phyloP scores from a whole-genome alignment of 2,888 invertebrate genomes.

The Teinopalpus imperialis region DNA sequence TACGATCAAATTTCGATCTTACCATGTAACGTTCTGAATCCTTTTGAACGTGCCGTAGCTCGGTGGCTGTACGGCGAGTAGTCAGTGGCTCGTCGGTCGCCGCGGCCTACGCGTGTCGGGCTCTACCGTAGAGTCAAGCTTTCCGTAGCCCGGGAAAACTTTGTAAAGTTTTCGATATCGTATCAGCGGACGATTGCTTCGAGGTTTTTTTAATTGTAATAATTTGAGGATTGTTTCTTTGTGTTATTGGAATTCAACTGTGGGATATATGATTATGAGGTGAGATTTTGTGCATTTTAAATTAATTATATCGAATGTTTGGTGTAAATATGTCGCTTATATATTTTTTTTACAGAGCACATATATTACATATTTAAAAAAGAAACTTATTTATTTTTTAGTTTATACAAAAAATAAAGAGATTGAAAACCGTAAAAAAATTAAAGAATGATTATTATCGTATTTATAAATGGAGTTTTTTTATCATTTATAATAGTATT shows the following conservation, averaged over 20 bases:
- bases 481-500: too few species aligned
- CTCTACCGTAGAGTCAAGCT: constrained; percentile 1
- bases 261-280: constrained; percentile 6
- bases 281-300: constrained; percentile 5
- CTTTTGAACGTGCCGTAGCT: constrained; percentile 52
- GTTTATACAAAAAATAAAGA: too few species aligned
- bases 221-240: constrained; percentile 16
- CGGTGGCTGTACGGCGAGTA: constrained; percentile 34
- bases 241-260: constrained; percentile 6
- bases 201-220: constrained; percentile 8
- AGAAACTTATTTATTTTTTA: too few species aligned
- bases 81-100: constrained; percentile 56
- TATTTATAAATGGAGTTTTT: too few species aligned
- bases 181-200: constrained; percentile 16
- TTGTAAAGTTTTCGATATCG: constrained; percentile 49
- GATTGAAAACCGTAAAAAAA: too few species aligned
- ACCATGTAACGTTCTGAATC: constrained; percentile 70
- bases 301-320: not conserved
- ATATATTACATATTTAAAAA: too few species aligned
- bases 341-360: too few species aligned
- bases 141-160: constrained; percentile 49
- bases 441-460: too few species aligned
- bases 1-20: constrained; percentile 80
- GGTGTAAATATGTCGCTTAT: too few species aligned
- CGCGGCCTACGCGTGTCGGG: constrained; percentile 49